Conservation (phyloP, 2,113 vertebrate genomes). For the Tachysurus vachellii region DNA sequence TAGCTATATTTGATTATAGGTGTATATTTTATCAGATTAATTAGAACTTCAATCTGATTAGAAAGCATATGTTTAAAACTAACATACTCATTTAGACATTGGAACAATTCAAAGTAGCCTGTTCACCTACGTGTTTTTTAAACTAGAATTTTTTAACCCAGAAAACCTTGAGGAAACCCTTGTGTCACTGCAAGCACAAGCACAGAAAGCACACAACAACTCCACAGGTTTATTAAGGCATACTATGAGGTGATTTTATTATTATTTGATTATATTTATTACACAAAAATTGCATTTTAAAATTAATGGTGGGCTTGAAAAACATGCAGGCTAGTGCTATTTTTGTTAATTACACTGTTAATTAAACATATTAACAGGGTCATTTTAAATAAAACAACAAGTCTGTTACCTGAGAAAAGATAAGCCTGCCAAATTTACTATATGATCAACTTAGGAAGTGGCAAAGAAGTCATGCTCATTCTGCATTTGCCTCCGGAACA, state of each 20-base stretch:
- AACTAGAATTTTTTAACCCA: no score
- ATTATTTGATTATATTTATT: not conserved
- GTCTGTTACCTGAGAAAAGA: not conserved
- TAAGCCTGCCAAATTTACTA: not conserved
- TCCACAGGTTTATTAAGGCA: not conserved
- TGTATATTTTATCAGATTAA: no score
- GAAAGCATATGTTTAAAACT: no score
- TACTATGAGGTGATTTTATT: not conserved
- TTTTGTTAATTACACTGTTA: not conserved
- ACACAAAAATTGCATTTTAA: not conserved
- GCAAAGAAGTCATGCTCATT: slow-evolving; percentile 51
- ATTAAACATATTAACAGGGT: not conserved
- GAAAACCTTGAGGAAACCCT: no score
- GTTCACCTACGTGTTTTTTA: no score
- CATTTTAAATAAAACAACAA: not conserved
- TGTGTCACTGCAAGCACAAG: no score
- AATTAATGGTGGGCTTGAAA: not conserved
- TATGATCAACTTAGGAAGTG: slow-evolving; percentile 27
- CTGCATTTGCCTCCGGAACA: slow-evolving; percentile 49
- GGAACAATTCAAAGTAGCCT: no score
- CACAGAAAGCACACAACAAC: no score
- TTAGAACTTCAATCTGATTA: no score
- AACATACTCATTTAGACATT: no score
- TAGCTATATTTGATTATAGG: no score
- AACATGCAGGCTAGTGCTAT: not conserved